Evolutionary conservation across 2,113 vertebrate species (phyloP).

Genomic region (Podarcis cretensis): DNA sequence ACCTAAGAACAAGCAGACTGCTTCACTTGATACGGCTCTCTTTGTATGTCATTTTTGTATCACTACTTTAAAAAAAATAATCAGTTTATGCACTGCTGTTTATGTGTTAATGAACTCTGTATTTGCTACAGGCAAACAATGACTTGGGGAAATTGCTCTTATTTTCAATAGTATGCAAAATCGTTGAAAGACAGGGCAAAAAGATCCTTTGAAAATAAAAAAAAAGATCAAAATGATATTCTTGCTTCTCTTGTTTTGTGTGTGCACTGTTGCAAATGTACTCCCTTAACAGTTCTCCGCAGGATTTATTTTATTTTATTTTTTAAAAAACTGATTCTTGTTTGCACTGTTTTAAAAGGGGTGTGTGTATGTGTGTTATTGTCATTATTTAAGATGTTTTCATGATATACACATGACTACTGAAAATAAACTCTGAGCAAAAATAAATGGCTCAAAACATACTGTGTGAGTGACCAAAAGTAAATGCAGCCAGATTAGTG

Average conservation of each 20-base stretch:
- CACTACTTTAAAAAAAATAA: slow-evolving; percentile 60
- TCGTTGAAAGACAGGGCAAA: slow-evolving; percentile 59
- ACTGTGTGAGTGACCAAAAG: slow-evolving; percentile 39
- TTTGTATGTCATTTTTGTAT: background rate
- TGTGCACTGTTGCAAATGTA: slow-evolving; percentile 29
- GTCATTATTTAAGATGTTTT: slow-evolving; percentile 59
- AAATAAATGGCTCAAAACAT: slow-evolving; percentile 65
- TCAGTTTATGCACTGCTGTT: slow-evolving; percentile 52
- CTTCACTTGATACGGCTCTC: slow-evolving; percentile 47
- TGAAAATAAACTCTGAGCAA: slow-evolving; percentile 47
- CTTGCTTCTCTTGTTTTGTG: slow-evolving; percentile 59
- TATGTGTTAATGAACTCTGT: slow-evolving; percentile 34
- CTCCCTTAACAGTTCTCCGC: slow-evolving; percentile 49
- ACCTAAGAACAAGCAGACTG: slow-evolving; percentile 30
- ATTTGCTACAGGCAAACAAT: background rate
- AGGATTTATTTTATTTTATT: too few relatives aligned
- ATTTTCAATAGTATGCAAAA: slow-evolving; percentile 8
- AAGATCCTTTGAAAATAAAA: slow-evolving; percentile 62
- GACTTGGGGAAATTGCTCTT: slow-evolving; percentile 31
- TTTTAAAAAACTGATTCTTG: too few relatives aligned
- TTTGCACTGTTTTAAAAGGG: too few relatives aligned
- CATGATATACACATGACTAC: slow-evolving; percentile 13
- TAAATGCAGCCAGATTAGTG: slow-evolving; percentile 52
- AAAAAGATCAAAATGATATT: slow-evolving; percentile 65
- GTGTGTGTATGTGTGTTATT: background rate